Evolutionary conservation across 2,888 invertebrate genomes (phyloP).

Genomic region (Bembecia ichneumoniformis): DNA sequence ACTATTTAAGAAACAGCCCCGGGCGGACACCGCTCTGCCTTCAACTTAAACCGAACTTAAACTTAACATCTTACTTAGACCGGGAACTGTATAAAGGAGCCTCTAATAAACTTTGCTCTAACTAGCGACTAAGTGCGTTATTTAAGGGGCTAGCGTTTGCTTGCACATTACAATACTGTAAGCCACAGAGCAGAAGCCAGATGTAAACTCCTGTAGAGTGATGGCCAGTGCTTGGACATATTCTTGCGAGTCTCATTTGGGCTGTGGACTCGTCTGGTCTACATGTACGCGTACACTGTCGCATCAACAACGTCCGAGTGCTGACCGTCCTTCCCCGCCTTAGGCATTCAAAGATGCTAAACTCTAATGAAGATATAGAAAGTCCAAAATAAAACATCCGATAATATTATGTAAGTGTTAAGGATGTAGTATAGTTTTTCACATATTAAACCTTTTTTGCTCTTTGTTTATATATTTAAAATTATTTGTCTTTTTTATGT

Average conservation of each 20-base stretch:
- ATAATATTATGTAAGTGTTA: too few species aligned
- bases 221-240: not conserved
- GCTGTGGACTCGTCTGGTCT: not conserved
- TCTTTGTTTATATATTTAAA: too few species aligned
- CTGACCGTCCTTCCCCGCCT: conserved; percentile 13
- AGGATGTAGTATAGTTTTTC: too few species aligned
- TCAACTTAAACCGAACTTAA: conserved; percentile 27
- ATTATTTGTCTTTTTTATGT: too few species aligned
- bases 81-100: conserved; percentile 18
- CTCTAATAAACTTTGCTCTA: conserved; percentile 36
- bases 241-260: not conserved
- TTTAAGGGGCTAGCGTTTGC: conserved; percentile 21
- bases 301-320: conserved; percentile 11
- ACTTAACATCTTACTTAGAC: conserved; percentile 13
- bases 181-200: not conserved
- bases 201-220: not conserved
- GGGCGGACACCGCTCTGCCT: conserved; percentile 19
- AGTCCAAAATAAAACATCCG: not conserved
- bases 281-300: conserved; percentile 5
- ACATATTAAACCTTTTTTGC: too few species aligned
- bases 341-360: conserved; percentile 9
- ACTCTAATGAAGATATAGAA: not conserved
- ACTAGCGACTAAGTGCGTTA: conserved; percentile 34
- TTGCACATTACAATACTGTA: conserved; percentile 3
- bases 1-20: conserved; percentile 17